Evolutionary conservation across 2,797 vertebrate genomes (phyloP), one percentile per base, ranked within the genome.

Genomic region (Parotocinclus haroldoi): DNA sequence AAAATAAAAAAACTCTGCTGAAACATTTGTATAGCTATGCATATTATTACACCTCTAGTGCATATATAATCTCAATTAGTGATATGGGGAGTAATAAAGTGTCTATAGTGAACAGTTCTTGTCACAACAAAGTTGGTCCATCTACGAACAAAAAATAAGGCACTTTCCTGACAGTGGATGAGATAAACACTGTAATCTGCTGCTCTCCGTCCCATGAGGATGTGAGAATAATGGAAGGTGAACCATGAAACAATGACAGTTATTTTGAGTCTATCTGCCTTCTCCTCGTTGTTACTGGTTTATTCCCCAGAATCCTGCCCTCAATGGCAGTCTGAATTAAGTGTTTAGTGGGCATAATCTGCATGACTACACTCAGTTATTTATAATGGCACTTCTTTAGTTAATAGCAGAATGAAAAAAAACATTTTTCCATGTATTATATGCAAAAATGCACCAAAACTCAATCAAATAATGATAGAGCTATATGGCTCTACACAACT

Each of bases 101-200:
- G 68, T 58, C 66, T 80, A 72, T 65, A 55, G 63, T 63, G 71
- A 71, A 17, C 53, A 79, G 69, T 12, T 66, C 68, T 78, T 79
- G 84, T 76, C 69, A 79, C 60, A 44, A 79, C 68, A 73, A 58
- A 68, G 76, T 68, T 70, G 59, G 71, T 58, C 81, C 87, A 86
- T 87, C 82, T 87, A 84, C 76, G 73, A 17, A 74, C 62, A 83
- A 78, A 83, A 73, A 69, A 83, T 83, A 85, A 82, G 77, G 2
- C 27, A 63, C 67, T 76, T 81, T 83, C 80, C 75, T 79, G 78
- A 71, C 66, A 82, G 81, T 83, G 75, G 71, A 68, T 65, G 77
- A 80, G 70, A 76, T 69, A 83, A 81, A 78, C 70, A 59, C 63
- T 69, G 68, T 70, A 68, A 76, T 82, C 71, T 75, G 76, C n/a